phyloP scores from a whole-genome alignment of 2,113 vertebrate species.

The Sinocyclocheilus maitianheensis region DNA sequence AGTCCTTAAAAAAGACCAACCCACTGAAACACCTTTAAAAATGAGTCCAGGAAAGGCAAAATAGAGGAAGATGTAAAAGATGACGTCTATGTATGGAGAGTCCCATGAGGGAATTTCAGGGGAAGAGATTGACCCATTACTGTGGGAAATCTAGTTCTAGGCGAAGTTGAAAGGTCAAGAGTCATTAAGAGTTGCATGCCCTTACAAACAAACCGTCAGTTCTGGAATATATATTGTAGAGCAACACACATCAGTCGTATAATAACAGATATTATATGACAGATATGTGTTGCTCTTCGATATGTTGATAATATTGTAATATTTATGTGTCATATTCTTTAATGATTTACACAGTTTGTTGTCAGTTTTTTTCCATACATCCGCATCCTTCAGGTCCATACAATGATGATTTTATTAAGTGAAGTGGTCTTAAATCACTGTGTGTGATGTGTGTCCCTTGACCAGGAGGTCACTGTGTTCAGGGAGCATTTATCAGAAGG shows the following conservation, averaged over 20 bases:
- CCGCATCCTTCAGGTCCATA: background rate
- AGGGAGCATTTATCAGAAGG: constrained; percentile 68
- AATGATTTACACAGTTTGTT: background rate
- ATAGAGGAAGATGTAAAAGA: constrained; percentile 16
- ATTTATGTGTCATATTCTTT: background rate
- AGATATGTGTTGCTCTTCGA: background rate
- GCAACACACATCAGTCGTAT: background rate
- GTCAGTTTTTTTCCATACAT: background rate
- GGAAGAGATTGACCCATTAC: constrained; percentile 56
- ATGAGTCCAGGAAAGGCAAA: background rate
- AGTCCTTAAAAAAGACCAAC: background rate
- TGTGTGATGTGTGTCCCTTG: constrained; percentile 14
- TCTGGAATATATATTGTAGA: background rate
- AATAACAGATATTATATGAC: background rate
- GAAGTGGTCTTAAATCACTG: constrained; percentile 4
- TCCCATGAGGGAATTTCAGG: constrained; percentile 72
- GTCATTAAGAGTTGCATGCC: constrained; percentile 28
- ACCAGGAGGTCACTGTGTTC: constrained; percentile 63
- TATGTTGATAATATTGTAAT: background rate
- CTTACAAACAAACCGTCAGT: constrained; percentile 19
- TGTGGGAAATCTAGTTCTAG: constrained; percentile 52
- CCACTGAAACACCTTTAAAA: background rate
- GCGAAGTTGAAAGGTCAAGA: constrained; percentile 59
- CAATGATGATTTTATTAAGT: background rate
- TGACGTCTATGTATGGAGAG: constrained; percentile 49